Base-by-base conservation (phyloP, 2,797 vertebrate genomes). In the Setipinna tenuifilis region DNA sequence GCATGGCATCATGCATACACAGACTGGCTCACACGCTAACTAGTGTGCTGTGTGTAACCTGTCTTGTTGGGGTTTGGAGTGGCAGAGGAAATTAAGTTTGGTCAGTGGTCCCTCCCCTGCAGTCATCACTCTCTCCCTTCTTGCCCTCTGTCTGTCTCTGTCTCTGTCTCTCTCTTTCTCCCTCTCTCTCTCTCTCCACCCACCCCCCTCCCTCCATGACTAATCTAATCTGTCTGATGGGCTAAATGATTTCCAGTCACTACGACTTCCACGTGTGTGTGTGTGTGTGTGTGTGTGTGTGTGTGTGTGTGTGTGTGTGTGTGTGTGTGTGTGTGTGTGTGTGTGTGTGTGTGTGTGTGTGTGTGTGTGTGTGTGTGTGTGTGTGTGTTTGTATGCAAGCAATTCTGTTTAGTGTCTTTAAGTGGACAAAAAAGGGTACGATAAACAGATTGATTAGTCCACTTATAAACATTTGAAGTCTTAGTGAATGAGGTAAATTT, bases 301-400 rank as follows among this genome's bases (percentile, higher is more conserved):
- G 61, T 65, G 21, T 3, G 61, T 62, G 50, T 41, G 35, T 41
- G 35, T 41, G 35, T 41, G 35, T 41, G 35, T 41, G 10, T 11
- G 25, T 65, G 2, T 23, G 2, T 41, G 35, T 41, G 35, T 41
- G 35, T 41, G 35, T 41, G 35, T 41, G 10, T 11, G 25, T 65
- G n/a, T n/a, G 59, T 11, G 61, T 62, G 61, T 62, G 61, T 62
- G 61, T 62, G 61, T 62, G 59, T 62, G 57, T 58, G 58, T 61
- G 58, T 61, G 58, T 61, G 61, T 65, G 61, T 65, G 6, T 11
- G 61, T 65, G 21, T 3, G 61, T 62, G 50, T 41, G 35, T 41
- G 35, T 41, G 35, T 41, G 35, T 41, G 35, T 41, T 54, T 11
- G 25, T 65, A 12, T 23, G 2, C n/a, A 28, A 65, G 2, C n/a